Percentiles rank a stretch among this genome's conserved stretches.
Conservation (phyloP, 2,113 vertebrate genomes). For the Neodon shergylaensis region DNA sequence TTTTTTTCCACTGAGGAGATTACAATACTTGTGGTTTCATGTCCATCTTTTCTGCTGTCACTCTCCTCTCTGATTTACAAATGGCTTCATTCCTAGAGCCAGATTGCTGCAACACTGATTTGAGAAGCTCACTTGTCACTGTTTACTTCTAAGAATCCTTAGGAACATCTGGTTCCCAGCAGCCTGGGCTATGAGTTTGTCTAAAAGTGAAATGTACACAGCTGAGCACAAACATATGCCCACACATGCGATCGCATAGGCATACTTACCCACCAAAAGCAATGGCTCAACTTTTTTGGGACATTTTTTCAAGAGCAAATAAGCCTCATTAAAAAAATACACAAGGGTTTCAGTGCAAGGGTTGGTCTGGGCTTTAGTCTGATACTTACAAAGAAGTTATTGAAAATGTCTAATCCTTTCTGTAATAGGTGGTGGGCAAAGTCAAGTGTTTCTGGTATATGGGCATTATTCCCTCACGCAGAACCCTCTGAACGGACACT, state of each 20-base stretch:
- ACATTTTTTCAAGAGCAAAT: slow-evolving; percentile 63
- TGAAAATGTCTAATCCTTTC: slow-evolving; percentile 29
- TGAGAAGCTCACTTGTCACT: slow-evolving; percentile 60
- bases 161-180: slow-evolving; percentile 45
- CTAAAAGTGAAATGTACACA: slow-evolving; percentile 50
- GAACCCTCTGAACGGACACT: background rate
- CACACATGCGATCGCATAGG: slow-evolving; percentile 32
- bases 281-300: slow-evolving; percentile 72
- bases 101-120: slow-evolving; percentile 48
- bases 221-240: background rate
- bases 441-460: background rate
- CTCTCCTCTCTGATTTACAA: slow-evolving; percentile 58
- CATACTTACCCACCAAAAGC: background rate
- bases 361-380: slow-evolving; percentile 60
- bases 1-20: slow-evolving; percentile 47
- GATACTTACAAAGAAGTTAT: slow-evolving; percentile 58
- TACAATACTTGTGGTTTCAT: slow-evolving; percentile 76
- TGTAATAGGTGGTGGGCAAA: background rate
- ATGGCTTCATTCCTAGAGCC: slow-evolving; percentile 45
- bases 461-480: background rate
- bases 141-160: slow-evolving; percentile 63
- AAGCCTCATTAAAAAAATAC: slow-evolving; percentile 23
- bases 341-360: slow-evolving; percentile 49
- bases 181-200: slow-evolving; percentile 47
- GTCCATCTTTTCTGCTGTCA: slow-evolving; percentile 64